Conservation (phyloP, 2,113 vertebrate genomes). For the Bungarus multicinctus region DNA sequence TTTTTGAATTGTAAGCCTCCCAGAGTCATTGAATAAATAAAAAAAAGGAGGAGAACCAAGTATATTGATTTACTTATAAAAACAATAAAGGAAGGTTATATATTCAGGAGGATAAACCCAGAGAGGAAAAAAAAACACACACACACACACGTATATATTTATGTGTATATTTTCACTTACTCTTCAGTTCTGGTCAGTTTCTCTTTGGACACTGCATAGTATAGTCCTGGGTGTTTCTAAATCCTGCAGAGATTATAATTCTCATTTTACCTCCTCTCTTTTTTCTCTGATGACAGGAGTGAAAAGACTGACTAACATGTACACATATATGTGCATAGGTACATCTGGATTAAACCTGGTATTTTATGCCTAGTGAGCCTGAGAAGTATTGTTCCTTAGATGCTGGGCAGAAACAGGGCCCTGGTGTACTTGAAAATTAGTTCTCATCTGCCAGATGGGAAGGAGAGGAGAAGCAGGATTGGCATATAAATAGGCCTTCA, state of each 20-base stretch:
- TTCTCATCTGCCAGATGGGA: neutral
- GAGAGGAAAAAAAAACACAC: too few relatives aligned
- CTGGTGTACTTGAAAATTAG: neutral
- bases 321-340: neutral
- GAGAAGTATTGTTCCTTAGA: neutral
- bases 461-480: neutral
- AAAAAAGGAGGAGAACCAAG: too few relatives aligned
- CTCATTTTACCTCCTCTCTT: neutral
- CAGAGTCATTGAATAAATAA: too few relatives aligned
- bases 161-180: neutral
- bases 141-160: neutral
- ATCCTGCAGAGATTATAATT: neutral
- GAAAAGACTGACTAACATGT: neutral
- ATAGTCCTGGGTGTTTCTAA: neutral
- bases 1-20: too few relatives aligned
- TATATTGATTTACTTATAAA: too few relatives aligned
- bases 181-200: neutral
- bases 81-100: too few relatives aligned
- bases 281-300: neutral
- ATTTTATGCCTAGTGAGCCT: neutral
- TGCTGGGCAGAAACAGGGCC: neutral
- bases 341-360: neutral
- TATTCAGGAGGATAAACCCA: too few relatives aligned
- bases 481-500: neutral
- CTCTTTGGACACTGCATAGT: neutral